Conservation (phyloP, 2,888 invertebrate species). For the Tipula vernalis region DNA sequence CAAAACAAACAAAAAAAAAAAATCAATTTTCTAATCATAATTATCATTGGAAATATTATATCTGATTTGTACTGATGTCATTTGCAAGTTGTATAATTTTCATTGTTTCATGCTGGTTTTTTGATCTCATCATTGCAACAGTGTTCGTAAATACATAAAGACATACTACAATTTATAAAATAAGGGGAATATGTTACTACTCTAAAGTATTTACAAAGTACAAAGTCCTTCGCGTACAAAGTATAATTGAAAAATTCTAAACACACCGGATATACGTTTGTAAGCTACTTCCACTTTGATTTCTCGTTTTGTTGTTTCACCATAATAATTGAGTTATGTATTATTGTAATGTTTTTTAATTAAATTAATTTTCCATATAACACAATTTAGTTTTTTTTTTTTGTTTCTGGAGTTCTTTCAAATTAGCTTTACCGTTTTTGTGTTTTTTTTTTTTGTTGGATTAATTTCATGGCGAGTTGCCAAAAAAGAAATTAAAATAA, state of each 20-base stretch:
- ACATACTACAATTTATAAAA: neutral
- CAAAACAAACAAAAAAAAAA: too few species aligned
- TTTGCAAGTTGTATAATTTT: neutral
- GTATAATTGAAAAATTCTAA: neutral
- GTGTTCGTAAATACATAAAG: neutral
- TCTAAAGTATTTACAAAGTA: too few species aligned
- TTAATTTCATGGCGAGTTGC: neutral
- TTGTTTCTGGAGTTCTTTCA: neutral
- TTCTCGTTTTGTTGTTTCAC: neutral
- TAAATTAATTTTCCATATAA: neutral
- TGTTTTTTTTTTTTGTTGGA: neutral
- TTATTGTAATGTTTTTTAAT: neutral
- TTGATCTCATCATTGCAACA: neutral
- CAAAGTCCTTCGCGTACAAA: too few species aligned
- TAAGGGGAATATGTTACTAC: neutral
- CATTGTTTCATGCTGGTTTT: slow-evolving; percentile 4
- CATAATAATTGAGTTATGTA: neutral
- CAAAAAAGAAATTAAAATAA: neutral
- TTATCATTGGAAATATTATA: neutral
- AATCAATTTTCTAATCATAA: neutral
- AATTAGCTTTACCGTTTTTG: neutral
- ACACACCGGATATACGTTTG: neutral
- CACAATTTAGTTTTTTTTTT: neutral
- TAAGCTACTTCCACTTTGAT: neutral
- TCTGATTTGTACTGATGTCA: neutral